Base-by-base conservation (phyloP, 2,797 vertebrate species). In the Silurus lanzhouensis region DNA sequence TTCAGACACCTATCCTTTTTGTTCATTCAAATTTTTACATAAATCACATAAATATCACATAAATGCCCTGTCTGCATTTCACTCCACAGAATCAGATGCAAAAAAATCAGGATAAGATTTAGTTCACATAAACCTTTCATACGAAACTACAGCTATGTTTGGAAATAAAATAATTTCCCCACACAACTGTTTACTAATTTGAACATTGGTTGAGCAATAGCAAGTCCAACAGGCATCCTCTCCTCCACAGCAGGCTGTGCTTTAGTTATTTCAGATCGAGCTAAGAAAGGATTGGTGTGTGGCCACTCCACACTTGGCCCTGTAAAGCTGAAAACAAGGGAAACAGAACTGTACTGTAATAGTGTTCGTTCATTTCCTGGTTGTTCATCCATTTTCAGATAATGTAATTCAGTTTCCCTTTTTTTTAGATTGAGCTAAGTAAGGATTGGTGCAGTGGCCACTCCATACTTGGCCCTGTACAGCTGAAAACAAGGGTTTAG, bases 401-500 rank as follows among this genome's bases (percentile, higher is more conserved):
- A 38, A 38, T 38, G 38, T 38, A 38, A 38, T 5, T 38, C 38
- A 38, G 38, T 38, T 38, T 38, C 38, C 38, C 38, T 38, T 38
- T 38, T 38, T 87, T 87, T 84, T 81, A 77, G 15, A 63, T 27
- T 27, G 61, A 84, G 68, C 82, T 60, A 68, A 80, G 31, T 74
- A 88, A 86, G 84, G 88, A 89, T 81, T 71, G 83, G 87, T 89
- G 38, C 82, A 82, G 87, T 83, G 90, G 87, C 84, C 81, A 85
- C 86, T 83, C 88, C 86, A 86, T 4, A 89, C 83, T 88, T 89
- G 90, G 88, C 87, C 79, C 90, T 72, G 66, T 85, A 82, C 86
- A 87, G 91, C 90, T 86, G 87, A 92, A 93, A 94, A 95, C 92
- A 94, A 92, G 89, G 93, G 92, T 92, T 94, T 94, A 93, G 93